Conservation (phyloP, 2,888 invertebrate species). For the Pantelozetes paolii region DNA sequence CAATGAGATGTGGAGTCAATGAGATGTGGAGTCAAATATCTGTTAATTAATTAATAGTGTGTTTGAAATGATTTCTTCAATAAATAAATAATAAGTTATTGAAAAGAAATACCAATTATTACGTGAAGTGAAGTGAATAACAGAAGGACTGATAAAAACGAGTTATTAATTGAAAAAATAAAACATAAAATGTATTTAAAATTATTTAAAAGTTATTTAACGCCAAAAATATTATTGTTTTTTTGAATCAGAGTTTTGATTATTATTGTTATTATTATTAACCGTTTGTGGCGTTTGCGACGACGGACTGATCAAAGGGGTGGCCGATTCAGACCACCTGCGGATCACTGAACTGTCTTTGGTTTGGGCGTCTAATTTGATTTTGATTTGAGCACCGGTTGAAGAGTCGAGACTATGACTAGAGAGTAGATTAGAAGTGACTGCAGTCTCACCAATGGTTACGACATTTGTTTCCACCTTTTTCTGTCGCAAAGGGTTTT, state of each 20-base stretch:
- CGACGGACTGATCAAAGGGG: conserved; percentile 38
- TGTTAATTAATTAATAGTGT: not conserved
- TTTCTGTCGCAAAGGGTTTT: conserved; percentile 35
- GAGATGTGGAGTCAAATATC: not conserved
- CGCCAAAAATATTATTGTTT: not conserved
- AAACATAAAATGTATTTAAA: not conserved
- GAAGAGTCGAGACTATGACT: conserved; percentile 47
- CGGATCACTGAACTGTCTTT: conserved; percentile 45
- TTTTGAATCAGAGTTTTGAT: not conserved
- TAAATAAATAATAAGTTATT: too few relatives aligned
- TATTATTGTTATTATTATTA: conserved; percentile 19
- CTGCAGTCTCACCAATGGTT: not conserved
- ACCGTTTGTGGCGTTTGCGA: conserved; percentile 11
- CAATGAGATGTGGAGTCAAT: conserved; percentile 3
- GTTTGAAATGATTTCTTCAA: too few relatives aligned
- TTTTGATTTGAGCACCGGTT: conserved; percentile 42
- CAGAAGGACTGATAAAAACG: too few relatives aligned
- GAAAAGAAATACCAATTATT: too few relatives aligned
- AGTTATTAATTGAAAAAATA: not conserved
- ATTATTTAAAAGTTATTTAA: not conserved
- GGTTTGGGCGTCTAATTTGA: conserved; percentile 41
- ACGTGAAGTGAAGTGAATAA: too few relatives aligned
- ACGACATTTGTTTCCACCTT: conserved; percentile 15
- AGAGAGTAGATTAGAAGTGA: conserved; percentile 38
- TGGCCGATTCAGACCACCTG: conserved; percentile 47